Base-by-base conservation (phyloP, 2,113 vertebrate species). In the Columba janthina region DNA sequence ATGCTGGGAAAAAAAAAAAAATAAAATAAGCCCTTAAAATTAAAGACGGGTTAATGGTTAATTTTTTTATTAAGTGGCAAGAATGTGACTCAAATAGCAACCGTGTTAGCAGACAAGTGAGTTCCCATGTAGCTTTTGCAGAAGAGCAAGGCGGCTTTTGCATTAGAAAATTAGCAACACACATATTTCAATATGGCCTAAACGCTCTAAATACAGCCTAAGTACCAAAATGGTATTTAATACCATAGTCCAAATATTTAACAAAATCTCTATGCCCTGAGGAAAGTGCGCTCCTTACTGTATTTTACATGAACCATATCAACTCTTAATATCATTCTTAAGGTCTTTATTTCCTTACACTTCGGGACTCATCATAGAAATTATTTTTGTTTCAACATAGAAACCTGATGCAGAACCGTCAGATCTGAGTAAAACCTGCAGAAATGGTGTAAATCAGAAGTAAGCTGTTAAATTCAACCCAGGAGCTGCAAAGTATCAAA, bases 331-430 rank as follows among this genome's bases (percentile, higher is more conserved):
- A 10, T 22, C 51, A 42, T 51, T 71, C 44, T 46, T 19, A 28
- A 69, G 62, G 26, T 7, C 10, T 61, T 64, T 36, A 42, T 36
- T 54, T 85, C 69, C 51, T 58, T 54, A 22, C 0, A 0, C 14
- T 73, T 62, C 40, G 31, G 36, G 54, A 80, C 10, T 24, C 24
- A 26, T 12, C 56, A 29, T 1, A 60, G 28, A 88, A 60, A n/a
- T 34, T 32, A 8, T 12, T 72, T 85, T 69, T 69, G 9, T 32
- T 62, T 53, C 77, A 38, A 46, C 29, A 29, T 0, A 36, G n/a
- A 36, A 62, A 56, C 31, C 32, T 31, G 28, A 36, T 36, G 53
- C 29, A 46, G 60, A 65, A 50, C 21, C 19, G 57, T n/a, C 69
- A 38, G 12, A 58, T 26, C 40, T 4, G 8, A 53, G 26, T 13